Percentiles rank a stretch among this genome's conserved stretches.
These are phyloP conservation scores for Acanthis flammea DNA, from an alignment of 2,797 vertebrate genomes.

Conservation along the genomic window DNA sequence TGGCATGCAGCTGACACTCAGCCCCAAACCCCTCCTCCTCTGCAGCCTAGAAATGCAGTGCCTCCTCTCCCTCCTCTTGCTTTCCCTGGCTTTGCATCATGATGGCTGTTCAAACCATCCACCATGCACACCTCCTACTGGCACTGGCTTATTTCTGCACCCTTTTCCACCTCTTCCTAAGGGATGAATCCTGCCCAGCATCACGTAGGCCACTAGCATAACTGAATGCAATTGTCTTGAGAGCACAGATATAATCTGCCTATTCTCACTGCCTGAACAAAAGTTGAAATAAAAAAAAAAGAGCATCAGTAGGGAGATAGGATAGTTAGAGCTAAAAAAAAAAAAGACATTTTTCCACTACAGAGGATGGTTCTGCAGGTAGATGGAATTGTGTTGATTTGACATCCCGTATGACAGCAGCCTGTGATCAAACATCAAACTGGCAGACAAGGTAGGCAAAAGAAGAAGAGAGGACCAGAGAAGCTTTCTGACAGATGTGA, in stretches of 20 bases:
- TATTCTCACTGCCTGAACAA: neutral
- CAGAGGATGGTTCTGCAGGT: neutral
- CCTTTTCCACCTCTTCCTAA: neutral
- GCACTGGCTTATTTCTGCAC: neutral
- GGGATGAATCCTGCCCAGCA: neutral
- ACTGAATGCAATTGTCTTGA: neutral
- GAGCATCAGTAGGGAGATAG: neutral
- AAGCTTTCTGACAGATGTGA: neutral
- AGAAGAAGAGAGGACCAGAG: neutral
- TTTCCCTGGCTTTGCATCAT: neutral
- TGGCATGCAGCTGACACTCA: neutral
- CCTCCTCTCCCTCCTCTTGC: neutral
- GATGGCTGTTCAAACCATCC: neutral
- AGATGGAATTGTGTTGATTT: neutral
- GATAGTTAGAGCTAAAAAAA: neutral
- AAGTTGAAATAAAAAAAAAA: neutral
- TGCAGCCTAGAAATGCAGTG: neutral
- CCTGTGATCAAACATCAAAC: neutral
- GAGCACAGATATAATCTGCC: neutral
- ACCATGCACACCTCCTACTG: neutral
- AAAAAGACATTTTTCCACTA: neutral
- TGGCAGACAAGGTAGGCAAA: neutral
- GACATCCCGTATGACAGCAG: neutral
- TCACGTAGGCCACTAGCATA: neutral
- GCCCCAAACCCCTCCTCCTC: neutral